Percentiles rank a stretch among this genome's conserved stretches.
These are phyloP conservation scores for Anthrax anthrax DNA, from an alignment of 2,888 invertebrate genomes.

Conservation along the genomic window DNA sequence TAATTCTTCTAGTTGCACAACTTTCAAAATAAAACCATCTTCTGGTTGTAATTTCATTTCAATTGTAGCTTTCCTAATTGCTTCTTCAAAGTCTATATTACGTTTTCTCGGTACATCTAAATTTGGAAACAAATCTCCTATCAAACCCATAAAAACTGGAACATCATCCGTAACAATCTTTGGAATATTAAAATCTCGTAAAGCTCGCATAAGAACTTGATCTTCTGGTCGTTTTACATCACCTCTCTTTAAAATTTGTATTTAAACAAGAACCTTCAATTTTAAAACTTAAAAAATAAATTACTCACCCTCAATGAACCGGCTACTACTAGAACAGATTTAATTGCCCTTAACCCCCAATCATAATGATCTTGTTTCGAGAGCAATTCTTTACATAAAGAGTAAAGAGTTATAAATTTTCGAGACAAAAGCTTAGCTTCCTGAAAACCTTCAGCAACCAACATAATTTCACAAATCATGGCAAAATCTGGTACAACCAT, in stretches of 20 bases:
- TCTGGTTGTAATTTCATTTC: conserved; percentile 83
- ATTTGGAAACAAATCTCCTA: conserved; percentile 84
- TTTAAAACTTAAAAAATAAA: neutral
- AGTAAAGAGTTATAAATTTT: conserved; percentile 89
- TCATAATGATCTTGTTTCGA: conserved; percentile 95
- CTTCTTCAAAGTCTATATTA: conserved; percentile 69
- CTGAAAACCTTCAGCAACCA: conserved; percentile 89
- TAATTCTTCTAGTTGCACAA: conserved; percentile 82
- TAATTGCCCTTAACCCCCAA: conserved; percentile 91
- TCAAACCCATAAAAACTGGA: conserved; percentile 85
- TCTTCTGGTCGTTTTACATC: conserved; percentile 71
- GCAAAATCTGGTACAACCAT: conserved; percentile 96
- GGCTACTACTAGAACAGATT: conserved; percentile 88
- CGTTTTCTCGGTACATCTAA: conserved; percentile 82
- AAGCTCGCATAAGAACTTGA: conserved; percentile 84
- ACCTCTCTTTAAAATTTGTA: conserved; percentile 38
- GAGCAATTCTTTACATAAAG: conserved; percentile 73
- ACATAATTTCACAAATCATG: conserved; percentile 91
- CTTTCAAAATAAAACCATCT: conserved; percentile 72
- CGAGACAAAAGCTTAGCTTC: conserved; percentile 79
- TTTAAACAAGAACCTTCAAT: neutral
- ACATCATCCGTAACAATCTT: conserved; percentile 88
- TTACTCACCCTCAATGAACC: conserved; percentile 65
- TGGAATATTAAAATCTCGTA: conserved; percentile 87
- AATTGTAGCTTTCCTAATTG: conserved; percentile 58